Conservation (phyloP, 2,113 vertebrate genomes). For the Microtus richardsoni region DNA sequence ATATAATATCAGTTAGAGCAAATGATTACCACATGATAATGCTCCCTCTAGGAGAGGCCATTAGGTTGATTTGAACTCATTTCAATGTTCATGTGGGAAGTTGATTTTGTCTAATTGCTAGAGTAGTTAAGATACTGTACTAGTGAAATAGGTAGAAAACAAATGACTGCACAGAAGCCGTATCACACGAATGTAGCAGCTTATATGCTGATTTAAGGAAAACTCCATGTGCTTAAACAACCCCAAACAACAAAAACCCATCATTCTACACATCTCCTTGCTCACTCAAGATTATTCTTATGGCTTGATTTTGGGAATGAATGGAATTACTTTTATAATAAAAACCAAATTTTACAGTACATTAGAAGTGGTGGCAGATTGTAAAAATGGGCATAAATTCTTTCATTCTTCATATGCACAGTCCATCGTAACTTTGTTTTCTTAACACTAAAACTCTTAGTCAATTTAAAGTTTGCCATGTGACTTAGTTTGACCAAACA, state of each 20-base stretch:
- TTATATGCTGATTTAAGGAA: conserved; percentile 46
- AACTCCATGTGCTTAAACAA: not conserved
- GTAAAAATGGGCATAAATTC: not conserved
- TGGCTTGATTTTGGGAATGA: not conserved
- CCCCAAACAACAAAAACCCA: not conserved
- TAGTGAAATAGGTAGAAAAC: conserved; percentile 64
- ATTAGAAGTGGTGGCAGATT: conserved; percentile 12
- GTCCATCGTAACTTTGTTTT: not conserved
- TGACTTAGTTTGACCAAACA: conserved; percentile 9
- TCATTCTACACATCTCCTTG: conserved; percentile 8
- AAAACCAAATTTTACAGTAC: not conserved
- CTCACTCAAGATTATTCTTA: not conserved
- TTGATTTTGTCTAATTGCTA: conserved; percentile 68
- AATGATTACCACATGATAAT: conserved; percentile 73
- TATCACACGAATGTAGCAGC: conserved; percentile 35
- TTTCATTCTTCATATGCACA: not conserved
- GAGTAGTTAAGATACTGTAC: conserved; percentile 51
- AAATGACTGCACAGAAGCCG: conserved; percentile 29
- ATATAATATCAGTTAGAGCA: conserved; percentile 64
- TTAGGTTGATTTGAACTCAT: conserved; percentile 78
- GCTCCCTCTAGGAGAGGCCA: conserved; percentile 55
- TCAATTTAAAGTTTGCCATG: not conserved
- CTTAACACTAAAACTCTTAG: not conserved
- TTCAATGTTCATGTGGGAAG: conserved; percentile 64
- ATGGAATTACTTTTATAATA: conserved; percentile 1